Base-by-base conservation (phyloP, 2,797 vertebrate species). In the Gadopsis marmoratus region DNA sequence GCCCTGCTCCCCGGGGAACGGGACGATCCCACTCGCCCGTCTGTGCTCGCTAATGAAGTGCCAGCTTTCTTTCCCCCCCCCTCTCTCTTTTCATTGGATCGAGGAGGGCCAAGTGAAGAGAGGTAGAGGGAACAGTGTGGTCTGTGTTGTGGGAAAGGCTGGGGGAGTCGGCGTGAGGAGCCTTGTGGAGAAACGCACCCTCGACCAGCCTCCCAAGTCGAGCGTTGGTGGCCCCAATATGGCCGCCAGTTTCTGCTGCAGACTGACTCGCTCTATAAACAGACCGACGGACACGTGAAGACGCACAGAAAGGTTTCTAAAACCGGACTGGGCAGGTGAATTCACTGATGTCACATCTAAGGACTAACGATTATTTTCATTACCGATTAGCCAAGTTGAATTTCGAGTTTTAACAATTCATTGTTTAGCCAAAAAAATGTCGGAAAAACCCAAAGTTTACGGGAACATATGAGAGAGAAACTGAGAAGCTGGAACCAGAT, bases 21-120 rank as follows among this genome's bases (percentile, higher is more conserved):
- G 87, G 92, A 85, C 85, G 79, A 95, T 94, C 94, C 93, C 92
- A 94, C 93, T 92, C 89, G 79, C 86, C 94, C 92, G 90, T 93
- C 93, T 94, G 92, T 93, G 89, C 92, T 88, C 29, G 60, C 85
- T 93, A 93, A 93, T 92, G 85, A 93, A 93, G 93, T 89, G 91
- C 90, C 92, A 94, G 90, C 66, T 89, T 84, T 81, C 76, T 73
- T 71, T 64, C 67, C 26, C 45, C n/a, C 23, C 53, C 19, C 56
- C 45, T 56, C 5, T 50, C 37, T 37, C 37, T 37, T 76, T 62
- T 82, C 60, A 43, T 67, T 68, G 66, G 74, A 76, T 63, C 48
- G 69, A 64, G 71, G 66, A 79, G 67, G 83, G 85, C 86, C 77
- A 65, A 88, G 81, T 75, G 65, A 71, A 85, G 85, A 47, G 88